Percentiles rank a stretch among this genome's conserved stretches.
These are phyloP conservation scores for Peromyscus polionotus DNA, from an alignment of 2,113 vertebrate species.

Conservation along the genomic window DNA sequence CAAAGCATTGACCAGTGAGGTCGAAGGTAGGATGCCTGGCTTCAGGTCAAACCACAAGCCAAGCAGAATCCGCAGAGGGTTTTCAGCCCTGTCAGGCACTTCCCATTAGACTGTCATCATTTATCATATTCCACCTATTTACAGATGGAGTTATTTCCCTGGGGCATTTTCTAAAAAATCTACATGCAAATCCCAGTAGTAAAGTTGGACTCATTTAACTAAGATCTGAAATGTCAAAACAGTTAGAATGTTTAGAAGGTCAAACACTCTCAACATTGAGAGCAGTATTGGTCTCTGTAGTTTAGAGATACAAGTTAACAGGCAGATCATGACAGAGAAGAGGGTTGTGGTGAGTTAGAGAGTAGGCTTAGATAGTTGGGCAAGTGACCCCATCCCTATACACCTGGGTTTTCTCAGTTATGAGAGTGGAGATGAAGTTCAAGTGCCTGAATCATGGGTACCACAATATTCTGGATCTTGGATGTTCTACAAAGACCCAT, in stretches of 20 bases:
- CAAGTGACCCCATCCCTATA: background rate
- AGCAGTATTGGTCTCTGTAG: background rate
- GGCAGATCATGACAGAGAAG: background rate
- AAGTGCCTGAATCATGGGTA: background rate
- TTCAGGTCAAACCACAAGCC: constrained; percentile 65
- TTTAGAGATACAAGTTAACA: background rate
- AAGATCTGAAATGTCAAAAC: constrained; percentile 53
- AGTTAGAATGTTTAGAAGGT: constrained; percentile 45
- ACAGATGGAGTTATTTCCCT: constrained; percentile 32
- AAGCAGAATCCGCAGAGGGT: constrained; percentile 43
- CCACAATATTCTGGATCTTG: background rate
- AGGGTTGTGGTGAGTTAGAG: background rate
- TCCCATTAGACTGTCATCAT: constrained; percentile 70
- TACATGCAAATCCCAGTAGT: constrained; percentile 6
- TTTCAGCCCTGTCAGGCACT: constrained; percentile 39
- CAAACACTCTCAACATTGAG: constrained; percentile 40
- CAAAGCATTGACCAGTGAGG: constrained; percentile 27
- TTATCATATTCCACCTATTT: constrained; percentile 62
- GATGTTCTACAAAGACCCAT: background rate
- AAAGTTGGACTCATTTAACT: background rate
- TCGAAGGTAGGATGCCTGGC: constrained; percentile 41
- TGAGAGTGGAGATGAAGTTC: background rate
- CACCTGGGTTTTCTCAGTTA: background rate
- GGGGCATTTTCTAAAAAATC: constrained; percentile 55
- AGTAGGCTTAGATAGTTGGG: background rate